Conservation (phyloP, 1,140 invertebrate species). For the Geopemphigus sp. region DNA sequence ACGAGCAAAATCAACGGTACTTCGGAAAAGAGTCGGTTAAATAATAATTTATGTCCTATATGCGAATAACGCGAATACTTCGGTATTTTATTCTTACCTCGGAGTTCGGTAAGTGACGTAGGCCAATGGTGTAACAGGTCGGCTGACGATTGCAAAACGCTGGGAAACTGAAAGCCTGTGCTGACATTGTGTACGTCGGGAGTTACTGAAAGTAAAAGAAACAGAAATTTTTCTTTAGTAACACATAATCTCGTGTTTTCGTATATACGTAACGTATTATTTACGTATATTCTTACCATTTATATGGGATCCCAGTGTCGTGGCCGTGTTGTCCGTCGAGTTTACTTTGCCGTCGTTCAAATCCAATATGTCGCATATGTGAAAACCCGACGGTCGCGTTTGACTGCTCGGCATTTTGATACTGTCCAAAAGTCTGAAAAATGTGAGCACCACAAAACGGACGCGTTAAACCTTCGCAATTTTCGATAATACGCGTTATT, state of each 20-base stretch:
- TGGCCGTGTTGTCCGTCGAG: constrained; percentile 46
- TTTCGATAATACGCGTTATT: too few species aligned
- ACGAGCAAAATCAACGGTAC: too few species aligned
- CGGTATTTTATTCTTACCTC: constrained; percentile 53
- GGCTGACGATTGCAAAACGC: constrained; percentile 22
- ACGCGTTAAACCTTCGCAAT: neutral
- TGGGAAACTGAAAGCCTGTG: constrained; percentile 39
- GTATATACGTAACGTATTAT: too few species aligned
- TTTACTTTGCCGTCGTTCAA: constrained; percentile 58
- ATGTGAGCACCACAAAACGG: constrained; percentile 35
- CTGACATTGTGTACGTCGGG: constrained; percentile 35
- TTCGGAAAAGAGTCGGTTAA: too few species aligned
- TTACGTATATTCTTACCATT: constrained; percentile 20
- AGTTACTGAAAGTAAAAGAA: neutral
- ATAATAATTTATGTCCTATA: too few species aligned
- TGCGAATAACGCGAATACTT: neutral
- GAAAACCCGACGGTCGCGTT: constrained; percentile 65
- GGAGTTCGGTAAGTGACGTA: constrained; percentile 53
- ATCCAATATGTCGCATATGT: constrained; percentile 74
- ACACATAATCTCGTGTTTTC: too few species aligned
- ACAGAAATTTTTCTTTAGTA: too few species aligned
- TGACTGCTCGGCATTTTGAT: constrained; percentile 65
- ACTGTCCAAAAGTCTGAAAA: constrained; percentile 64
- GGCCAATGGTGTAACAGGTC: constrained; percentile 53
- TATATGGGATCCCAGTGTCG: constrained; percentile 29